Base-by-base conservation (phyloP, 92 coral and sea anemone genomes). In the Porites divaricata region DNA sequence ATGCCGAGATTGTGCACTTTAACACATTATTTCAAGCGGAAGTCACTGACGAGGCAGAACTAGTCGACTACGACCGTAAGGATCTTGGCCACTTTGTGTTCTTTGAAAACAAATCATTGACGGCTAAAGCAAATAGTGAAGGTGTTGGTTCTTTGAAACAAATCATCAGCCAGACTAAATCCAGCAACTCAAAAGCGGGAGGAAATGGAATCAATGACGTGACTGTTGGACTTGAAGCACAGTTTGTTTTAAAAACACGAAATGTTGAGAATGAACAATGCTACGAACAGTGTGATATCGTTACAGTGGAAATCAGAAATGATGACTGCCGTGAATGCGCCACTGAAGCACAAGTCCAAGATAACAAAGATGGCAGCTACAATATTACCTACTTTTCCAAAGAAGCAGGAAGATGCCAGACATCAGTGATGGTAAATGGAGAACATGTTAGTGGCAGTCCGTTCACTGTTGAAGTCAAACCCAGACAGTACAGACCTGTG, bases 391-490 rank as follows among this genome's bases (percentile, higher is more conserved):
- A 22, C 48, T 85, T 66, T 51, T 66, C 84, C 45, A 61, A 35
- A 48, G 84, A 77, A 1, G 72, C 84, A 8, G 89, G 89, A 17
- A 19, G 6, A 10, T 78, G 63, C 51, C 14, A 56, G 41, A 16
- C 61, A 52, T 52, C 57, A 52, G 57, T 52, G 57, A 52, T 8
- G 57, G 57, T 52, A 52, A 52, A 52, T 52, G 57, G 57, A 52
- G 57, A 52, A 52, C 9, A 52, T 4, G 57, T 52, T 52, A 9
- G 57, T 52, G 57, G 57, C 57, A 52, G 45, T 50, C 89, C 89
- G 1, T 85, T 85, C 48, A 56, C 54, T 28, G 41, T 77, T 45
- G 70, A 61, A 85, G 89, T 85, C 2, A 69, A 85, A 68, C 89
- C 77, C 61, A 77, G 85, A 67, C 70, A 85, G 65, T 52, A 8